Evolutionary conservation across 2,113 vertebrate genomes (phyloP).

Genomic region (Mandrillus leucophaeus): DNA sequence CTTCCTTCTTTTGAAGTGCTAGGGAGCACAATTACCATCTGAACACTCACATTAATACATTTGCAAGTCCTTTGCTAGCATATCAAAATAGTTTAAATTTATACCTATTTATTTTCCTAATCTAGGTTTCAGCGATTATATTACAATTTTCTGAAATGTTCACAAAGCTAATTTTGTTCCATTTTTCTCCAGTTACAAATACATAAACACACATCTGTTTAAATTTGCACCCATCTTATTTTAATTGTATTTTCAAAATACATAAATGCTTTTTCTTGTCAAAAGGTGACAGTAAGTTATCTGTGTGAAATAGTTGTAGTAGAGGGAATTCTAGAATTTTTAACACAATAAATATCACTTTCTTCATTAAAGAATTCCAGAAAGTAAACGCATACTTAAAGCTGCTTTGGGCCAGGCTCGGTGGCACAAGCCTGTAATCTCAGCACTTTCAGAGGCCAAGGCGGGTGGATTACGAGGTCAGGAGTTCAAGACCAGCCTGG

Average conservation of each 20-base stretch:
- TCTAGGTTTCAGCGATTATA: not conserved
- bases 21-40: not conserved
- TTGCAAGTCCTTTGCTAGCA: not conserved
- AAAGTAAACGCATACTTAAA: not conserved
- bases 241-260: slow-evolving; percentile 43
- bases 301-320: slow-evolving; percentile 4
- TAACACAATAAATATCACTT: not conserved
- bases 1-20: slow-evolving; percentile 21
- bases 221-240: not conserved
- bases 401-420: not conserved
- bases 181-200: not conserved
- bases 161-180: not conserved
- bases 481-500: too few relatives aligned
- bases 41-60: slow-evolving; percentile 8
- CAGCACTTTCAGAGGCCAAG: too few relatives aligned
- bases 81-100: slow-evolving; percentile 15
- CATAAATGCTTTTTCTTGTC: slow-evolving; percentile 8
- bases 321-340: slow-evolving; percentile 23
- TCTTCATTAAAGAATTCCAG: slow-evolving; percentile 10
- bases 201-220: not conserved
- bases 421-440: too few relatives aligned
- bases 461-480: too few relatives aligned
- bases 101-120: not conserved
- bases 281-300: slow-evolving; percentile 24
- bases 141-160: slow-evolving; percentile 20